Evolutionary conservation across 2,797 vertebrate genomes (phyloP), one percentile per base, ranked within the genome.

Genomic region (Clarias fuscus): DNA sequence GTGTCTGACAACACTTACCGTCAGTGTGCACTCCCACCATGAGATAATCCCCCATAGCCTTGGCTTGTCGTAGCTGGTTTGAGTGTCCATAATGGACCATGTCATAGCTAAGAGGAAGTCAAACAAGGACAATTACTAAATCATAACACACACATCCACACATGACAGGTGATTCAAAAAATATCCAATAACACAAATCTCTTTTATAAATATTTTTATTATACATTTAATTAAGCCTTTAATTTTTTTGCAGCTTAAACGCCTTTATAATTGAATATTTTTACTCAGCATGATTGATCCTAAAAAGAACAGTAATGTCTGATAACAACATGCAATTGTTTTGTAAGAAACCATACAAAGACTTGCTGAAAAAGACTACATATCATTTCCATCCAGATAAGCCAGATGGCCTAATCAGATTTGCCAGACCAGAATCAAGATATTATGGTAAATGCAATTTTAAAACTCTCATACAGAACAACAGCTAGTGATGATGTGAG

Each of bases 11-110:
- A 22, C 53, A 70, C 86, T 94, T 95, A 99, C 97, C 97, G 15
- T 99, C 98, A 0, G 97, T 99, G 91, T 98, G 98, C 20, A 99
- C 97, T 62, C 98, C 98, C n/a, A 98, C 98, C 80, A 99, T 96
- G 93, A 99, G 96, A 91, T 97, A 96, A 94, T 98, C 97, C 1
- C 97, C 98, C 97, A 98, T 97, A 89, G 96, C 96, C 91, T 97
- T 97, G 0, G 98, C 98, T 93, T 99, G 98, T 86, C 97, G 96
- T 84, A 98, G 96, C 93, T 99, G 97, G 94, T 98, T 99, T 11
- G 97, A 98, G 92, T 98, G 97, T 20, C 97, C 97, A 8, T 98
- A 99, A 91, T 99, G 98, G 37, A 84, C 82, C 82, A 84, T 84
- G 70, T 84, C 82, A 61, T 84, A 84, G 70, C 82, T 84, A 72